Conservation (phyloP, 2,888 invertebrate species). For the Latheticus oryzae region DNA sequence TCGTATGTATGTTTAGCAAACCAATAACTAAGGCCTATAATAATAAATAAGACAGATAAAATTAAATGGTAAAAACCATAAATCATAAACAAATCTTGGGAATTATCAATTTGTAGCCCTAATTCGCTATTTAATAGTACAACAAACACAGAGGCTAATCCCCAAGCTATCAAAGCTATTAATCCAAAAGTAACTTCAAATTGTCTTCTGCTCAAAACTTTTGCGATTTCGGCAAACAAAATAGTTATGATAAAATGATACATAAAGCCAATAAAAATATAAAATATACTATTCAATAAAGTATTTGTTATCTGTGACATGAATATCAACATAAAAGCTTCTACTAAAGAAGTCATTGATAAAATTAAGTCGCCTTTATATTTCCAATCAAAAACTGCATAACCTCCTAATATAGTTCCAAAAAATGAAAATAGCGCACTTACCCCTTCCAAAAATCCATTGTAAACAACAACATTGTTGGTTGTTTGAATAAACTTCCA, state of each 20-base stretch:
- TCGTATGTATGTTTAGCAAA: conserved; percentile 31
- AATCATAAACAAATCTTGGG: conserved; percentile 18
- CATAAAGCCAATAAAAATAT: conserved; percentile 10
- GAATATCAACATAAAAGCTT: conserved; percentile 32
- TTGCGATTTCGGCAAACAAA: conserved; percentile 23
- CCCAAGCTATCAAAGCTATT: conserved; percentile 9
- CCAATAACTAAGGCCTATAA: conserved; percentile 34
- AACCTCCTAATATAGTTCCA: conserved; percentile 16
- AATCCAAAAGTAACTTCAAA: conserved; percentile 28
- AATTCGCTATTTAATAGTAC: conserved; percentile 1
- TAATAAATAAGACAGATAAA: conserved; percentile 21
- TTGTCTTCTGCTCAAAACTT: conserved; percentile 8
- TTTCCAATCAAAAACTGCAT: conserved; percentile 25
- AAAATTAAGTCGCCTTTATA: conserved; percentile 30
- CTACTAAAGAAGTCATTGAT: conserved; percentile 24
- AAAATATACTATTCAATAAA: conserved; percentile 14
- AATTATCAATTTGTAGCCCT: conserved; percentile 3
- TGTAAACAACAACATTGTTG: neutral
- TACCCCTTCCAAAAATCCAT: conserved; percentile 19
- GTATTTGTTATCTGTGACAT: conserved; percentile 17
- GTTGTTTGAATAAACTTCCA: conserved; percentile 7
- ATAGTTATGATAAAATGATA: conserved; percentile 26
- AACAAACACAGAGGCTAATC: conserved; percentile 13
- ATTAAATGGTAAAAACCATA: conserved; percentile 27
- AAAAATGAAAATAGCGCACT: conserved; percentile 11